Evolutionary conservation across 2,888 invertebrate species (phyloP), one percentile per base, ranked within the genome.

Genomic region (Nebria brevicollis): DNA sequence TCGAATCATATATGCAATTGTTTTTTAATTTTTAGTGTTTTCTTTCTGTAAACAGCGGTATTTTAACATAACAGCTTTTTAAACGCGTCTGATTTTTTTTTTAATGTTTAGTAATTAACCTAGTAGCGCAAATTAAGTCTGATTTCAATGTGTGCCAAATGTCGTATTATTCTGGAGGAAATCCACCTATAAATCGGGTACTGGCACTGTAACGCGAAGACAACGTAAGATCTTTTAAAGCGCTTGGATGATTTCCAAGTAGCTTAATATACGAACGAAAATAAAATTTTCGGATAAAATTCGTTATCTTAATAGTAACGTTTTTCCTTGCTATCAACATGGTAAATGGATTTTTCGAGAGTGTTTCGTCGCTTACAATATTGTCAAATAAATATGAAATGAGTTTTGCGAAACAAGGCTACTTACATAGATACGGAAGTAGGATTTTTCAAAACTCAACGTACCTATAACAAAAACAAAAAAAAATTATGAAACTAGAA

Each of bases 211-310:
- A 15, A 41, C 43, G 42, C 42, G 65, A 78, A 78, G 77, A 68
- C 72, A 77, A 42, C 25, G 26, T 41, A 15, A 10, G 26, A 74
- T 41, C 73, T 77, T 66, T 70, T 72, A 54, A 54, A 74, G 42
- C 73, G 26, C 43, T 79, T 79, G 79, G 79, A 74, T 66, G n/a
- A 66, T 15, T 75, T 79, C 79, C 79, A 79, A 20, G 43, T 43
- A 68, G 74, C 43, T 54, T 70, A 34, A 20, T 26, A 70, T 25
- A 70, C 20, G 70, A 70, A 10, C 10, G 75, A 25, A 79, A 79
- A 79, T 79, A 79, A 79, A 79, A 79, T 79, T 79, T 73, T 79
- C 75, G 41, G 72, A 41, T 77, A 66, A 74, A 70, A 70, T 70
- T 70, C 70, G 66, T 13, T 54, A 54, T 54, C 54, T 54, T 54